Base-by-base conservation (phyloP, 2,113 vertebrate genomes). In the Silurus meridionalis region DNA sequence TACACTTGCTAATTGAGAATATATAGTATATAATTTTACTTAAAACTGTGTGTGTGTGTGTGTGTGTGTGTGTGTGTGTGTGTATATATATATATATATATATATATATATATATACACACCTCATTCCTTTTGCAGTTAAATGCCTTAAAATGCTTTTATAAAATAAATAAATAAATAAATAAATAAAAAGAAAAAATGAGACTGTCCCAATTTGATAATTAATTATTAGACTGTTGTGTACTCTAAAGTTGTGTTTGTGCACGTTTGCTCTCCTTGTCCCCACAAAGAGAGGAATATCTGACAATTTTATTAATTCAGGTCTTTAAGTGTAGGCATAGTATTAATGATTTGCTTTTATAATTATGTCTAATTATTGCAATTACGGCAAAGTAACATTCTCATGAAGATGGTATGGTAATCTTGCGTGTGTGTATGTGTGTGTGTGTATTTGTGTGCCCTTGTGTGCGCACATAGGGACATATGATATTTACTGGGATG, bases 401-500 rank as follows among this genome's bases (percentile, higher is more conserved):
- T 58, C 1, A 37, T 7, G 21, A 37, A 80, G 77, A 19, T 58
- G 28, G 23, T 14, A 28, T 4, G 25, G 37, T 10, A 37, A 60
- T 19, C 7, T 8, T 6, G 1, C 9, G 69, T 72, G 69, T 72
- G 37, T 37, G 28, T 28, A 14, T 61, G 25, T 86, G 13, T 46
- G 48, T 6, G 48, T 2, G 50, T 14, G 28, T 64, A 28, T 57
- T 17, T 25, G 55, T 48, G 15, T 87, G n/a, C 5, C 8, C 23
- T 6, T n/a, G 8, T n/a, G 23, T n/a, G 0, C 3, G 6, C 1
- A 8, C 55, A 63, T 58, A 86, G 85, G 66, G 25, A 66, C 58
- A 80, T 80, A 23, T 61, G n/a, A 86, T 69, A 50, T 80, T 37
- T n/a, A 46, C 82, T 60, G 72, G 74, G 74, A 72, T 77, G 67